phyloP scores from a whole-genome alignment of 2,888 invertebrate species.

The Plagiodera versicolora region DNA sequence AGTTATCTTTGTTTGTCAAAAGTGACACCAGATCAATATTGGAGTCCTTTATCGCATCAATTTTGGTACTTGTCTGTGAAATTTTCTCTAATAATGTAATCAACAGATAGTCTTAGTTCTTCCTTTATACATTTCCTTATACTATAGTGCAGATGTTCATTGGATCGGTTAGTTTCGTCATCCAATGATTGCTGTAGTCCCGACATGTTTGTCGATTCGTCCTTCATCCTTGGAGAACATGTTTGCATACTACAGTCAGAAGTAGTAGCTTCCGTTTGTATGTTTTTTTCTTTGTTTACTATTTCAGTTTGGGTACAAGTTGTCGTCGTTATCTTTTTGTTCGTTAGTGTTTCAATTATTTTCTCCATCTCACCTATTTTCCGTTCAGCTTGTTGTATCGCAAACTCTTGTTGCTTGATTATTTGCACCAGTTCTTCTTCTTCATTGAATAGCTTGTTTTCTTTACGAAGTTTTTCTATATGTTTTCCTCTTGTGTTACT shows the following conservation, averaged over 20 bases:
- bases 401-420: background rate
- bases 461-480: background rate
- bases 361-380: conserved; percentile 2
- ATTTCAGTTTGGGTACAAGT: conserved; percentile 1
- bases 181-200: background rate
- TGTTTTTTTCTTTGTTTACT: background rate
- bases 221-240: background rate
- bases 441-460: background rate
- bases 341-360: no score
- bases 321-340: background rate
- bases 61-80: conserved; percentile 1
- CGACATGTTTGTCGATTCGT: conserved; percentile 1
- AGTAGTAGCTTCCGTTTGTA: background rate
- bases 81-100: conserved; percentile 2
- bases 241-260: conserved; percentile 1
- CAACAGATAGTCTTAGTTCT: no score
- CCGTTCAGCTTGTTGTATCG: background rate
- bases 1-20: conserved; percentile 3
- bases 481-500: background rate
- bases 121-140: background rate
- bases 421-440: background rate
- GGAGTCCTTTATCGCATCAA: conserved; percentile 3
- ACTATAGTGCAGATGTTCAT: background rate
- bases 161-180: conserved; percentile 1
- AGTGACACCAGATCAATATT: conserved; percentile 6